A percentile compares a stretch with the other conserved stretches of the same genome.
Evolutionary conservation across 2,113 vertebrate genomes (phyloP).

Genomic region (Ctenomys sociabilis): DNA sequence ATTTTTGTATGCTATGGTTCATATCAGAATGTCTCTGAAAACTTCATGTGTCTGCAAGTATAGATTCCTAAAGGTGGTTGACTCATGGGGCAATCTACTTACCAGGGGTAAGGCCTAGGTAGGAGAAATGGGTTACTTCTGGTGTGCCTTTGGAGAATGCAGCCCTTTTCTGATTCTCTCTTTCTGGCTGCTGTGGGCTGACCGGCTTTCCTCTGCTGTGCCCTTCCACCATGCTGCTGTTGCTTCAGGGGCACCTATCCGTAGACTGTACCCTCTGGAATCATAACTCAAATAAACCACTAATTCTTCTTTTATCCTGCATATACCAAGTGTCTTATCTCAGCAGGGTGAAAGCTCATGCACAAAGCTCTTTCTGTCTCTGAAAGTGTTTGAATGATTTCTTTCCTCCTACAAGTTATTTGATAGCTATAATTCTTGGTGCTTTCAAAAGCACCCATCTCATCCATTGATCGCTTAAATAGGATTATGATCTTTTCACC

Average conservation of each 20-base stretch:
- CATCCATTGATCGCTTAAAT: not conserved
- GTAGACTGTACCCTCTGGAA: not conserved
- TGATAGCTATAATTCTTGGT: conserved; percentile 9
- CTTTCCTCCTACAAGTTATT: not conserved
- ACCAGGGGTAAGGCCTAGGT: not conserved
- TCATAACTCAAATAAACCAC: not conserved
- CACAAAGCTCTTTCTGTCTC: not conserved
- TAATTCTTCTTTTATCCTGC: not conserved
- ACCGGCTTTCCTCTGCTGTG: not conserved
- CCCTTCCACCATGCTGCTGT: not conserved
- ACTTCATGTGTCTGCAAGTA: not conserved
- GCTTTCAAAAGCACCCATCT: not conserved
- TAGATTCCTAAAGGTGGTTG: not conserved
- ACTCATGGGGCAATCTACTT: not conserved
- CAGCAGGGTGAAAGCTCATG: not conserved
- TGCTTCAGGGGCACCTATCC: not conserved
- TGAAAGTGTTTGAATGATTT: not conserved
- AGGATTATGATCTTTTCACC: not conserved
- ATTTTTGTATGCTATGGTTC: not conserved
- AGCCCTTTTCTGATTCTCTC: not conserved
- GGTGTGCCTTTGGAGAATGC: no score
- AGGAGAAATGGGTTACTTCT: not conserved
- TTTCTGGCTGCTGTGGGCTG: not conserved
- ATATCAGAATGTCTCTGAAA: not conserved
- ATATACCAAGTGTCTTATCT: not conserved